Conservation (phyloP, 2,797 vertebrate genomes). For the Bradypodion ventrale region DNA sequence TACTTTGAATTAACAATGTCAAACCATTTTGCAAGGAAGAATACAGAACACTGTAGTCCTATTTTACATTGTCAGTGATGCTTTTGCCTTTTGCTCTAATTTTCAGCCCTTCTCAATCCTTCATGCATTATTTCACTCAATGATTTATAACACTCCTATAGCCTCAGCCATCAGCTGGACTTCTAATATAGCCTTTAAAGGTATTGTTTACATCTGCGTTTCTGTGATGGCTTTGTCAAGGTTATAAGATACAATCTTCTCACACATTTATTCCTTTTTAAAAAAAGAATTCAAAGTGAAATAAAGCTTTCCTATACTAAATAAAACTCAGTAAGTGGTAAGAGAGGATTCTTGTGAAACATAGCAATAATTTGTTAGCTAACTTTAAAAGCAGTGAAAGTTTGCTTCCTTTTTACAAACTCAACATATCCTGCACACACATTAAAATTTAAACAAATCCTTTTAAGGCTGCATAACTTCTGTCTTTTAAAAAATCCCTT, state of each 20-base stretch:
- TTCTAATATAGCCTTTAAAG: conserved; percentile 66
- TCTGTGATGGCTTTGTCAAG: conserved; percentile 44
- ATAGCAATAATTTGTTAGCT: conserved; percentile 56
- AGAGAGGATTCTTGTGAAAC: conserved; percentile 46
- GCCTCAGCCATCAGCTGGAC: conserved; percentile 41
- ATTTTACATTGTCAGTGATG: neutral
- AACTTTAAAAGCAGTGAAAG: conserved; percentile 62
- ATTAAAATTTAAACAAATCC: conserved; percentile 74
- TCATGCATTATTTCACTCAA: conserved; percentile 40
- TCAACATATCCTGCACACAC: conserved; percentile 59
- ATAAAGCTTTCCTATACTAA: neutral
- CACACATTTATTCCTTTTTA: conserved; percentile 20
- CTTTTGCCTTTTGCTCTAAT: conserved; percentile 24
- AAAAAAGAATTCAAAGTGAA: conserved; percentile 50
- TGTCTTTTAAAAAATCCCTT: conserved; percentile 50
- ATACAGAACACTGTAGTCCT: neutral
- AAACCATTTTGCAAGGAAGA: conserved; percentile 30
- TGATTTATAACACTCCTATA: conserved; percentile 60
- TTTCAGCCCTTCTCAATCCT: conserved; percentile 27
- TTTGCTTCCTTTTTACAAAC: conserved; percentile 57
- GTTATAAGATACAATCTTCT: conserved; percentile 53
- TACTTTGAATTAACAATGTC: neutral
- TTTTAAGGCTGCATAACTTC: conserved; percentile 74
- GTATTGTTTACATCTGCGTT: conserved; percentile 63
- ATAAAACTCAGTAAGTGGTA: conserved; percentile 26